Base-by-base conservation (phyloP, 2,113 vertebrate species). In the Channa maculata region DNA sequence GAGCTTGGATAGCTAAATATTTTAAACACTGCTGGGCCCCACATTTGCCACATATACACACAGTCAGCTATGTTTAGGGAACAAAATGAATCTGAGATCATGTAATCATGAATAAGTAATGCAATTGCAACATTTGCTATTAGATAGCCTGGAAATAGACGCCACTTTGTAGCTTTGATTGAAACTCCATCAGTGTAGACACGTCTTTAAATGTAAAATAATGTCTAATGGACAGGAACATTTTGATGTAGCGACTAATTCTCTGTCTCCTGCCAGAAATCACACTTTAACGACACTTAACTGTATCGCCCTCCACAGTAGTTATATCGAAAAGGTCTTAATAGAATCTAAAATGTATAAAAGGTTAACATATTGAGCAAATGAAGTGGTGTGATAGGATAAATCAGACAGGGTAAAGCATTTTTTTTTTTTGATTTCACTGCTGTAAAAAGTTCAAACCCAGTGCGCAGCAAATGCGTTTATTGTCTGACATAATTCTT, bases 351-450 rank as follows among this genome's bases (percentile, higher is more conserved):
- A 87, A 77, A 87, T 65, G 66, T 76, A 90, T 92, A 65, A 87
- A 87, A 93, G 89, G 63, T 92, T 86, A 89, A 91, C 88, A 88
- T 57, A 85, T 86, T 86, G 85, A 67, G 79, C 66, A 86, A 79
- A 86, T 76, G 62, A 85, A 86, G 68, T 24, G 46, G 62, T 41
- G 73, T 63, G 51, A 38, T 33, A 45, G n/a, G 33, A 0, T 24
- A 65, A 76, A 39, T 36, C 65, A 76, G 36, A 58, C 12, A 10
- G 44, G 49, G 49, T 24, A 58, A 41, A 57, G 38, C 0, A 0
- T 13, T 67, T 36, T 80, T 71, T 13, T 67, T 36, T 80, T 71
- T 77, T 24, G 24, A 68, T 72, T 65, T 80, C 63, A 63, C 71
- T 83, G 80, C 41, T 62, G 34, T 58, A 36, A 43, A 46, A 86